These are phyloP conservation scores for Lophotriccus pileatus DNA, from an alignment of 2,797 vertebrate species.

Conservation along the genomic window DNA sequence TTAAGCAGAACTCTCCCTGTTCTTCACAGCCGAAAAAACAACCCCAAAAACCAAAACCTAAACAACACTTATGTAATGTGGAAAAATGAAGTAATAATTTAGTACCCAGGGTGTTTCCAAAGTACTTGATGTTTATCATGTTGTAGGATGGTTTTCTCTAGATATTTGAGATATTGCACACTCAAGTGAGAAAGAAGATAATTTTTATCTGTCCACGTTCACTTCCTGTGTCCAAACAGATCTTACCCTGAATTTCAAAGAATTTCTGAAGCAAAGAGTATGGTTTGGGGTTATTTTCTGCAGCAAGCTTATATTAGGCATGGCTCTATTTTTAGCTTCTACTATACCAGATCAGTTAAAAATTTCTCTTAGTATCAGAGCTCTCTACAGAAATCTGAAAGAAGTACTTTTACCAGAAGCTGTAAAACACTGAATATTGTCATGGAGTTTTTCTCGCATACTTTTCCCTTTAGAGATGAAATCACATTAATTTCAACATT, in stretches of 20 bases:
- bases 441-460: neutral
- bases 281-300: rapidly evolving
- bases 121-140: neutral
- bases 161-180: neutral
- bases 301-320: neutral
- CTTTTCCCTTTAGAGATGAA: neutral
- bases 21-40: neutral
- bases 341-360: neutral
- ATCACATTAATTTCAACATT: neutral
- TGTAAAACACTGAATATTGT: neutral
- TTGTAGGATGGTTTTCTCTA: neutral
- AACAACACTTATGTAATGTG: rapidly evolving
- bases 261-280: neutral
- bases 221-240: neutral
- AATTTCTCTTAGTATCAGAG: neutral
- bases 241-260: neutral
- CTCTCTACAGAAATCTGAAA: neutral
- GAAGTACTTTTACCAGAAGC: neutral
- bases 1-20: neutral
- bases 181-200: neutral
- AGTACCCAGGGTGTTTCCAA: neutral
- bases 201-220: neutral
- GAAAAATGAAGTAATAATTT: neutral
- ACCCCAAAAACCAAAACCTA: neutral
- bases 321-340: neutral